Evolutionary conservation across 2,888 invertebrate genomes (phyloP), one percentile per base, ranked within the genome.

Genomic region (Cryptophagus acutangulus): DNA sequence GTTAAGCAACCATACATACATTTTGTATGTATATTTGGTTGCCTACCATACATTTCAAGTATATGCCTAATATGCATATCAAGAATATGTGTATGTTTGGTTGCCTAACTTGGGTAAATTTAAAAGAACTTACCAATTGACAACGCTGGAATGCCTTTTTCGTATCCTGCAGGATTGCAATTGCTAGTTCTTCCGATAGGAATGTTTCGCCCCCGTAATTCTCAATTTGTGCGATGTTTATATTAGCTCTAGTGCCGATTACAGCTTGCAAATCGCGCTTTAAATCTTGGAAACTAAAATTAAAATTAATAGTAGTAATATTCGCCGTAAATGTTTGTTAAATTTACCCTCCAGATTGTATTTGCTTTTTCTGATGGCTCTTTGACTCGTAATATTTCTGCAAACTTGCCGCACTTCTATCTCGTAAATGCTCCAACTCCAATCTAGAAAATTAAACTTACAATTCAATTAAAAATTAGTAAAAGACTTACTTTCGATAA

Each of bases 121-220:
- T 20, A 16, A 14, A 39, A 15, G 30, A 37, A 46, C 73, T 72
- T 63, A 87, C 84, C 60, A 87, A 74, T 48, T 87, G 84, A 64
- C 94, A 94, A 43, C 96, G 75, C 52, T 87, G 82, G 54, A 96
- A 88, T 0, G 95, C 92, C 24, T 86, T 80, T 68, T 91, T 90
- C 1, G 91, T 87, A 61, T 93, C 89, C 63, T 89, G 90, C 26
- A 99, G 71, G 61, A 97, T 79, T 57, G 82, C 87, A 50, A 93
- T 89, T 0, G 94, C 94, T 2, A 96, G 77, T 63, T 93, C 90
- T 67, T 96, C 95, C 1, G 94, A 94, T 0, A 99, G 76, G 65
- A 96, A 94, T 0, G 94, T 97, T 71, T 99, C 96, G 0, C 93
- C 96, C 2, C 94, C 95, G 62, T 92, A 95, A 69, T 94, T 90